phyloP scores from a whole-genome alignment of 2,113 vertebrate genomes.

The Antigone vipio region DNA sequence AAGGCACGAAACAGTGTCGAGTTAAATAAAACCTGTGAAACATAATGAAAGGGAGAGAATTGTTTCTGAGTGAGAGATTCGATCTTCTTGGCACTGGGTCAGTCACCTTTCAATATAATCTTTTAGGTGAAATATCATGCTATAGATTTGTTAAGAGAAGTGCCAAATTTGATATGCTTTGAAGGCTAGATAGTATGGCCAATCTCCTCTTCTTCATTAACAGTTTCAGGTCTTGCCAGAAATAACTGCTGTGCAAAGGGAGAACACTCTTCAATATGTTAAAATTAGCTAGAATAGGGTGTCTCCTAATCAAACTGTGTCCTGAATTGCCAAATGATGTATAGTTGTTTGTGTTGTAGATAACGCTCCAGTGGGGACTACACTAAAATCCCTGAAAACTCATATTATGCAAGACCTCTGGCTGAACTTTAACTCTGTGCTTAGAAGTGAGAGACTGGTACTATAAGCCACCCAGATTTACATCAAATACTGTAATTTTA shows the following conservation, averaged over 20 bases:
- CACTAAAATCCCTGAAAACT: constrained; percentile 73
- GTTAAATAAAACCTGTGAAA: background rate
- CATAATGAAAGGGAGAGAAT: background rate
- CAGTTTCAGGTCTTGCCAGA: constrained; percentile 12
- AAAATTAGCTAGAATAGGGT: constrained; percentile 58
- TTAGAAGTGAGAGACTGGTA: constrained; percentile 54
- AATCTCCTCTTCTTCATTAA: constrained; percentile 6
- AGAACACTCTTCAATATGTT: background rate
- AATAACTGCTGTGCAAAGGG: constrained; percentile 31
- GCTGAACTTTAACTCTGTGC: constrained; percentile 73
- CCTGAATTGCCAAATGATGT: constrained; percentile 67
- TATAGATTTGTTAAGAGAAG: background rate
- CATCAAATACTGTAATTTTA: constrained; percentile 14
- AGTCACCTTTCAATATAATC: background rate
- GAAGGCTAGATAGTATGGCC: background rate
- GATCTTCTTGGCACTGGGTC: background rate
- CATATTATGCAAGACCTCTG: constrained; percentile 72
- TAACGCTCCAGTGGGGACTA: constrained; percentile 69
- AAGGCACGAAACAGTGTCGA: background rate
- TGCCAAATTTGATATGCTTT: background rate
- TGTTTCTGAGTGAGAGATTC: background rate
- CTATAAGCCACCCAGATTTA: constrained; percentile 21
- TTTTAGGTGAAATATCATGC: background rate
- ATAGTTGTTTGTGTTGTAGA: constrained; percentile 71
- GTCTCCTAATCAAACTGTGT: constrained; percentile 62